Conservation (phyloP, 1,140 invertebrate species). For the Anastrepha obliqua region DNA sequence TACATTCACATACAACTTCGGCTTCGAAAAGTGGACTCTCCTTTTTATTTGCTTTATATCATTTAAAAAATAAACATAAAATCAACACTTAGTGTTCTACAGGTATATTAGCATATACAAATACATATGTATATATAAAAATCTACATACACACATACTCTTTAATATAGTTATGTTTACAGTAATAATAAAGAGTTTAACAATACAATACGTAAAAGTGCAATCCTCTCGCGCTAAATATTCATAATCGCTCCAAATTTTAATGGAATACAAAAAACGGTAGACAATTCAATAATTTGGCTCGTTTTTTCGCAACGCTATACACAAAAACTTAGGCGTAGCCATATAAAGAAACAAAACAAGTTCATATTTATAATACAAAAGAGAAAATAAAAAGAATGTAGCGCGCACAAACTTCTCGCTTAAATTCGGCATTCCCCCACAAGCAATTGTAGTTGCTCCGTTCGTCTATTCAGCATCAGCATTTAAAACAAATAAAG, state of each 20-base stretch:
- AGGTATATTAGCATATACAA: constrained; percentile 34
- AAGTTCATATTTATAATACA: background rate
- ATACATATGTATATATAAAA: constrained; percentile 40
- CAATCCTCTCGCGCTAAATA: background rate
- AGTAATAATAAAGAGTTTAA: constrained; percentile 18
- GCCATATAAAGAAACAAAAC: background rate
- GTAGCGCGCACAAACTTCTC: background rate
- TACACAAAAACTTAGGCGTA: constrained; percentile 1
- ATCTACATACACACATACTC: constrained; percentile 24
- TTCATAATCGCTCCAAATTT: background rate
- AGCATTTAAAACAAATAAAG: background rate
- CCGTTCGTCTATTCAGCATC: background rate
- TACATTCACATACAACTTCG: background rate
- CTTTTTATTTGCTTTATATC: constrained; percentile 2
- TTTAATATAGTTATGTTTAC: background rate
- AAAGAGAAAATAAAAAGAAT: background rate
- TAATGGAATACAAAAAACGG: background rate
- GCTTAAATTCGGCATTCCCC: background rate
- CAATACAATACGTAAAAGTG: constrained; percentile 34
- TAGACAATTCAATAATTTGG: background rate
- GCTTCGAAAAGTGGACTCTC: background rate
- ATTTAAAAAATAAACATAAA: constrained; percentile 55
- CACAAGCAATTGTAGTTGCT: background rate
- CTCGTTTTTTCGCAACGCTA: background rate
- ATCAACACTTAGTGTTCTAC: constrained; percentile 46